Evolutionary conservation across 2,888 invertebrate species (phyloP).

Genomic region (Zaprionus obscuricornis): DNA sequence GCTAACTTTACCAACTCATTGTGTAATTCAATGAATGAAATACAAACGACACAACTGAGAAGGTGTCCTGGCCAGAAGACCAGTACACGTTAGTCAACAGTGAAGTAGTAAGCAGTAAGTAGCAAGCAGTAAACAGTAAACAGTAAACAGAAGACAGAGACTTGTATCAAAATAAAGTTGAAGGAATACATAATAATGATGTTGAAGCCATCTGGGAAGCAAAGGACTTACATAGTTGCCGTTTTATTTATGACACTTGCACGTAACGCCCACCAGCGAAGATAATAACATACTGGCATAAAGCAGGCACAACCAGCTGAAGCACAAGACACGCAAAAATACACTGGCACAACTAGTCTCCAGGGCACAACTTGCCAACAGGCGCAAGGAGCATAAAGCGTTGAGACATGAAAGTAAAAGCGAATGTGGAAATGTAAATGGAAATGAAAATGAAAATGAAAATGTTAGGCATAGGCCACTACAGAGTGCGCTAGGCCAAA

Average conservation of each 20-base stretch:
- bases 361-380: conserved; percentile 75
- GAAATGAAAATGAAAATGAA: conserved; percentile 29
- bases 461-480: conserved; percentile 36
- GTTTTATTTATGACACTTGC: conserved; percentile 77
- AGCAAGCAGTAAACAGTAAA: conserved; percentile 13
- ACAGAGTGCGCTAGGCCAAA: conserved; percentile 54
- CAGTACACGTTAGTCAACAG: too few relatives aligned
- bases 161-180: conserved; percentile 25
- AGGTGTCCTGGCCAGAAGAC: background rate
- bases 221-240: conserved; percentile 53
- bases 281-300: conserved; percentile 61
- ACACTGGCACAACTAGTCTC: conserved; percentile 70
- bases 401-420: conserved; percentile 65
- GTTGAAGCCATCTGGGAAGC: conserved; percentile 48
- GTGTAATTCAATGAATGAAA: conserved; percentile 35
- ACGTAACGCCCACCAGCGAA: conserved; percentile 68
- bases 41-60: conserved; percentile 21
- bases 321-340: conserved; percentile 39
- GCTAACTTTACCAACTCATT: conserved; percentile 43
- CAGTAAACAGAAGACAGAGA: conserved; percentile 12
- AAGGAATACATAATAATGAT: conserved; percentile 65
- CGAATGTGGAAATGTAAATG: conserved; percentile 50
- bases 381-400: conserved; percentile 69
- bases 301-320: conserved; percentile 5
- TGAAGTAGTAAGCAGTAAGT: conserved; percentile 1